Evolutionary conservation across 2,888 invertebrate genomes (phyloP).

Genomic region (Plagiodera versicolora): DNA sequence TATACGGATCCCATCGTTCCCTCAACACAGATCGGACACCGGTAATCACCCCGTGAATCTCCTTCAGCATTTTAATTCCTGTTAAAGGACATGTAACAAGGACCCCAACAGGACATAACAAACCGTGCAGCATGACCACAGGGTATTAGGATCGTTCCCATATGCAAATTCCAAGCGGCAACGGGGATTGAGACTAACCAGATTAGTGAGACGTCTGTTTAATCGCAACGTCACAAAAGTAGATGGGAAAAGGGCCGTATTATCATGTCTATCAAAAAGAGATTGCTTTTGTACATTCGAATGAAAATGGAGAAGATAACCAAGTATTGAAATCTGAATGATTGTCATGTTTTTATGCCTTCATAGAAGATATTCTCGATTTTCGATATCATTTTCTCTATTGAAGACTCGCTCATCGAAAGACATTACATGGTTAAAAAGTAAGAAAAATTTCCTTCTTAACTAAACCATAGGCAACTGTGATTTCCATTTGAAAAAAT

Average conservation of each 20-base stretch:
- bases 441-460: no score
- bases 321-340: no score
- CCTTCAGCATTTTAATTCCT: slow-evolving; percentile 29
- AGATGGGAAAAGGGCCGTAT: slow-evolving; percentile 35
- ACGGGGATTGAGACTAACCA: slow-evolving; percentile 34
- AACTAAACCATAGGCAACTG: no score
- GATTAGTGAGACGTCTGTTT: slow-evolving; percentile 40
- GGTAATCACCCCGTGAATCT: slow-evolving; percentile 22
- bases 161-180: slow-evolving; percentile 32
- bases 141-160: slow-evolving; percentile 28
- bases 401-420: no score
- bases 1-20: not conserved
- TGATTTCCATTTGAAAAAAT: no score
- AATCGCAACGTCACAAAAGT: slow-evolving; percentile 41
- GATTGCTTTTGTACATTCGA: slow-evolving; percentile 21
- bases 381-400: no score
- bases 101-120: slow-evolving; percentile 28
- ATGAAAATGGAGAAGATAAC: no score
- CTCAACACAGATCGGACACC: slow-evolving; percentile 6
- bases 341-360: no score
- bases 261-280: slow-evolving; percentile 38
- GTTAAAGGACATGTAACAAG: slow-evolving; percentile 26
- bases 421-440: no score
- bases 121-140: slow-evolving; percentile 25
- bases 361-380: no score